Evolutionary conservation across 2,113 vertebrate species (phyloP), one percentile per base, ranked within the genome.

Genomic region (Origma solitaria): DNA sequence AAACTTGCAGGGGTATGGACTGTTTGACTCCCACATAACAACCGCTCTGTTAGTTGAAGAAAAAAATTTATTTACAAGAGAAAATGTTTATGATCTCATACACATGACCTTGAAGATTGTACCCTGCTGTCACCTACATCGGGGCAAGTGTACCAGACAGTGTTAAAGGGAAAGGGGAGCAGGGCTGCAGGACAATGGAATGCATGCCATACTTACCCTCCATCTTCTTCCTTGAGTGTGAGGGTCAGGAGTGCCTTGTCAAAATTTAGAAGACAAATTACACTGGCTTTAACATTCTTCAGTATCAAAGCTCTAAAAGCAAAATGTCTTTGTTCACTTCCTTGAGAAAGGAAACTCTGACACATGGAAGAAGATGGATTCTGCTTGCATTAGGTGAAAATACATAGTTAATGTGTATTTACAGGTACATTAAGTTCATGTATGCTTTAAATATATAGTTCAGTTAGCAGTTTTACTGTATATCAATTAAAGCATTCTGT

Each of bases 71-170:
- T 81, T 81, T 50, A 28, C 14, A 44, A 42, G 42, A 70, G 13
- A 61, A 86, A 49, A 58, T 21, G 16, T 35, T 82, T 61, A 35
- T 44, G 40, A 40, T 69, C 13, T 50, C 8, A 13, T 25, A 31
- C 3, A 10, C 11, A 40, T 8, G 38, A 31, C n/a, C 82, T 54
- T 84, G 47, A 65, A 37, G 13, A 37, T 17, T 0, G 0, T 17
- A 13, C 35, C 40, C 19, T 61, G 17, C 10, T 61, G 16, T 11
- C 18, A 62, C 16, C 60, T 54, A 7, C 50, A 22, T 6, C 2
- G 2, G 25, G 14, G 22, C n/a, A 54, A 73, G 47, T 4, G 13
- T 17, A 15, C 56, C 7, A 17, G 40, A 27, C 18, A 18, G 9
- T 62, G 38, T 16, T 54, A 69, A 28, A 0, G 5, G 49, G 54